Base-by-base conservation (phyloP, 1,140 invertebrate species). In the Thalassaphorura encarpata region DNA sequence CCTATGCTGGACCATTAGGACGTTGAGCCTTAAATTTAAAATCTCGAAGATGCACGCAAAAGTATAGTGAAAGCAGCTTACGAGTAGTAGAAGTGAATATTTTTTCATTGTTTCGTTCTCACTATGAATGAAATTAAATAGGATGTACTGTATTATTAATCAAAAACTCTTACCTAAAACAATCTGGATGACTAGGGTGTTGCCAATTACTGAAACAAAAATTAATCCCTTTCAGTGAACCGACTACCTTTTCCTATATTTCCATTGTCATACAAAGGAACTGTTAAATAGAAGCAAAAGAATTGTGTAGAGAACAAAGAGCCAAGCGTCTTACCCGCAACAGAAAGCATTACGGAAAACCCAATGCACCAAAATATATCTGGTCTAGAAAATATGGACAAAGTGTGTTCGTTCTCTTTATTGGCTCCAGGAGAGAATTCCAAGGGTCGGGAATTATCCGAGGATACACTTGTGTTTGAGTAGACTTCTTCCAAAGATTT, bases 121-220 rank as follows among this genome's bases (percentile, higher is more conserved):
- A n/a, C n/a, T n/a, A n/a, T n/a, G n/a, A n/a, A n/a, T n/a, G n/a
- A n/a, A n/a, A n/a, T n/a, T n/a, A n/a, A 36, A 36, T 36, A 11
- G n/a, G 11, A 11, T 36, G n/a, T 11, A 36, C 33, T 11, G 33
- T 36, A 11, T 36, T 36, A 36, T 36, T 36, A 36, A 36, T 36
- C n/a, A 36, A 36, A 36, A 36, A 36, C 11, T n/a, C 33, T 11
- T 36, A 85, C 83, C 83, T 54, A 86, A 77, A 24, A 91, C 85
- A 66, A 92, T 91, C 88, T 87, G 91, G 62, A 90, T 86, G 29
- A 91, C 87, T 52, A 89, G 86, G 33, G 80, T 76, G 68, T 92
- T 92, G 11, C 89, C 89, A 5, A 81, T 78, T 31, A 84, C 83
- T 2, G 87, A 85, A 6, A 88, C 77, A 23, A 85, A 36, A n/a